Evolutionary conservation across 2,888 invertebrate species (phyloP).

Genomic region (Azorinus chamasolen): DNA sequence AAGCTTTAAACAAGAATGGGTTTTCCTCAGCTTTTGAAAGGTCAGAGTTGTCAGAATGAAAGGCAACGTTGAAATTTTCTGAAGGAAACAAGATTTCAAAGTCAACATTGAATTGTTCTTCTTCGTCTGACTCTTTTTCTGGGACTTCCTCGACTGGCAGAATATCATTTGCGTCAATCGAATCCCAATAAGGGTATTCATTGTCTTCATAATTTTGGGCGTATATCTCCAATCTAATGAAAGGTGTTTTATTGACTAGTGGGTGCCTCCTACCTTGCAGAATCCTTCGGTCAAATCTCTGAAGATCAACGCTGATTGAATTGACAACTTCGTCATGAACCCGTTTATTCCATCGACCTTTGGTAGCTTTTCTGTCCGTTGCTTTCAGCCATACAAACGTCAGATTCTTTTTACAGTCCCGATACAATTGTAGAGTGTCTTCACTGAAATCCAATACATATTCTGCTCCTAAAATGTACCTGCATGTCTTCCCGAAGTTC

Average conservation of each 20-base stretch:
- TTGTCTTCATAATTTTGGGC: constrained; percentile 19
- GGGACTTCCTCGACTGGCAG: constrained; percentile 23
- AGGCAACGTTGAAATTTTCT: not conserved
- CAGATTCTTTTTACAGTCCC: constrained; percentile 26
- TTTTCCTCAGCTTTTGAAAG: too few relatives aligned
- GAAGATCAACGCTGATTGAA: constrained; percentile 48
- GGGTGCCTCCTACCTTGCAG: constrained; percentile 40
- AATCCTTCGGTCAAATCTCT: constrained; percentile 43
- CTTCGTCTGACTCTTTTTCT: constrained; percentile 24
- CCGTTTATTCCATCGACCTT: constrained; percentile 20
- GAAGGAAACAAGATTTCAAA: constrained; percentile 16
- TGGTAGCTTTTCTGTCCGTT: constrained; percentile 20
- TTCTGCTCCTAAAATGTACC: constrained; percentile 43
- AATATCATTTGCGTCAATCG: constrained; percentile 35
- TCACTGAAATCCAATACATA: constrained; percentile 49
- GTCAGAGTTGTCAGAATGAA: too few relatives aligned
- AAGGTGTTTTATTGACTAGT: constrained; percentile 45
- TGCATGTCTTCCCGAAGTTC: constrained; percentile 44
- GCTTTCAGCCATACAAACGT: constrained; percentile 53
- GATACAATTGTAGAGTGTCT: constrained; percentile 54
- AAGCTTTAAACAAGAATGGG: too few relatives aligned
- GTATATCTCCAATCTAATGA: constrained; percentile 44
- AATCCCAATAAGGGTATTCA: constrained; percentile 43
- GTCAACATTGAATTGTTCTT: constrained; percentile 6
- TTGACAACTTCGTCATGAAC: constrained; percentile 43